These are phyloP conservation scores for Ophiothrix spiculata DNA, from an alignment of 35 echinoderm and acorn worm genomes.

Conservation along the genomic window DNA sequence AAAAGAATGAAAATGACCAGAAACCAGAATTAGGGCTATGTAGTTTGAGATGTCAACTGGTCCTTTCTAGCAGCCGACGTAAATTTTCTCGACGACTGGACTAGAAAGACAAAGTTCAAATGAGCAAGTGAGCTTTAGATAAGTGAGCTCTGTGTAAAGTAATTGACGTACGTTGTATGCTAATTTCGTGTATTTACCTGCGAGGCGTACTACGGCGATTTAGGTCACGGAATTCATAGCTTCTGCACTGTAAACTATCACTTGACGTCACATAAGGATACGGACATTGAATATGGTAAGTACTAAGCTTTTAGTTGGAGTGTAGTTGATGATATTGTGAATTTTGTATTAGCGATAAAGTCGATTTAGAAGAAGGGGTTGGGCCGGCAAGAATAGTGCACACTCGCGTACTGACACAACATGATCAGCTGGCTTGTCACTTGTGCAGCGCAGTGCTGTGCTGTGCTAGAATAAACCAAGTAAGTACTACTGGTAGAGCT, in stretches of 20 bases:
- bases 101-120: no score
- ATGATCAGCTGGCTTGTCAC: no score
- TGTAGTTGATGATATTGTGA: background rate
- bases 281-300: background rate
- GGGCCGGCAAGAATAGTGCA: background rate
- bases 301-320: background rate
- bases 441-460: no score
- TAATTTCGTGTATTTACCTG: background rate
- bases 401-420: no score
- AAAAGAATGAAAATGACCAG: no score
- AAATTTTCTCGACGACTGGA: no score
- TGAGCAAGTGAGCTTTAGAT: no score
- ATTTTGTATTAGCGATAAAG: background rate
- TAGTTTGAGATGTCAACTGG: no score
- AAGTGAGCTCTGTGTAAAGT: background rate
- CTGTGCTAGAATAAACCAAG: no score
- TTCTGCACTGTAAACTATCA: background rate
- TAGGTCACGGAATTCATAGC: background rate
- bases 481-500: no score
- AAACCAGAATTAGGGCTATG: no score
- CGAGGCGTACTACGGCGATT: background rate
- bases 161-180: background rate
- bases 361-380: background rate
- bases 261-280: background rate
- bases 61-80: no score